Evolutionary conservation across 1,140 invertebrate species (phyloP).

Genomic region (Pemphigus obesinymphae): DNA sequence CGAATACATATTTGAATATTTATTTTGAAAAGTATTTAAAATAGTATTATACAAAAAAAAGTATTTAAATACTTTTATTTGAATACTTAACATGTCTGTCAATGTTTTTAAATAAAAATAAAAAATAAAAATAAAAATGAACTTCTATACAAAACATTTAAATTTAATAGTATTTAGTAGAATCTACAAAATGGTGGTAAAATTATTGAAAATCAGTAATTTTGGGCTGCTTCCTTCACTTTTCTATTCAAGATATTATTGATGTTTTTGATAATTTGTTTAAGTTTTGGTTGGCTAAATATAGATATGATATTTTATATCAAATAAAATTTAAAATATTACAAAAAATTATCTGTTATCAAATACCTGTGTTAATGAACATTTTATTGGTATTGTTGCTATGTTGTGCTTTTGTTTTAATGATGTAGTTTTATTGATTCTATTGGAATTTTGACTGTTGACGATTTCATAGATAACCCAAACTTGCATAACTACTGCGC

Average conservation of each 20-base stretch:
- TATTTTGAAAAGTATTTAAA: too few species aligned
- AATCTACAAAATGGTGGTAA: too few species aligned
- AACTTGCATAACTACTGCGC: not conserved
- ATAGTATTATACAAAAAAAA: too few species aligned
- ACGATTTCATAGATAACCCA: slow-evolving; percentile 18
- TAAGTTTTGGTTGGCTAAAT: slow-evolving; percentile 50
- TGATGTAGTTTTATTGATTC: not conserved
- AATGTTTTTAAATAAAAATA: too few species aligned
- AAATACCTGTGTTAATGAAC: slow-evolving; percentile 5
- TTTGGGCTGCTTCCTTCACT: slow-evolving; percentile 40
- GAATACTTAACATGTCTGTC: too few species aligned
- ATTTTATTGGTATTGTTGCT: not conserved
- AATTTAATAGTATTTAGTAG: too few species aligned
- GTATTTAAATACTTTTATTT: too few species aligned
- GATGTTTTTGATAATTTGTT: slow-evolving; percentile 61
- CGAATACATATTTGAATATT: too few species aligned
- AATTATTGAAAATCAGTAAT: too few species aligned
- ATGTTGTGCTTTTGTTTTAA: not conserved
- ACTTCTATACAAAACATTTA: too few species aligned
- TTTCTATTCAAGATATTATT: slow-evolving; percentile 56
- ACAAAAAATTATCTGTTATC: not conserved
- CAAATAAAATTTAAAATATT: not conserved
- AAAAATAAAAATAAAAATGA: too few species aligned
- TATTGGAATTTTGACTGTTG: not conserved
- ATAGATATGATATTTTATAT: too few species aligned